Conservation (phyloP, 1,140 invertebrate genomes). For the Drosophila azteca region DNA sequence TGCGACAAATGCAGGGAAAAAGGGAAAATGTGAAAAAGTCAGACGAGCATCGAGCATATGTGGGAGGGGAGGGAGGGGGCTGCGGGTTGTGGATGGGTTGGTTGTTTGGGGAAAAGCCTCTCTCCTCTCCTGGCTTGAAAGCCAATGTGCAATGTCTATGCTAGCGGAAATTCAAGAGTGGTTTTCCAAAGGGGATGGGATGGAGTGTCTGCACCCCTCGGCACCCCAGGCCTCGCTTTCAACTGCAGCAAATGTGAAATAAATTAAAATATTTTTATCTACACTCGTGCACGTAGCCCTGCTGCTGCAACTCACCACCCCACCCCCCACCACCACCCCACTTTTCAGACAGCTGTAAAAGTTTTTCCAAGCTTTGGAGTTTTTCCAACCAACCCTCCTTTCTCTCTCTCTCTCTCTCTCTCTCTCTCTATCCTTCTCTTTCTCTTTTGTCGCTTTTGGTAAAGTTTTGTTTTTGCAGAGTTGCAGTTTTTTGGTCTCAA, state of each 20-base stretch:
- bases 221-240: not conserved
- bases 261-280: constrained; percentile 82
- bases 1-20: constrained; percentile 59
- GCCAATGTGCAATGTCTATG: constrained; percentile 61
- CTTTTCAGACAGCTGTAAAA: constrained; percentile 55
- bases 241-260: constrained; percentile 75
- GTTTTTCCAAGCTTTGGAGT: constrained; percentile 70
- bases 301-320: constrained; percentile 38
- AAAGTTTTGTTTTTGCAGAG: constrained; percentile 48
- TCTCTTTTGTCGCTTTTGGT: not conserved
- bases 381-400: constrained; percentile 43
- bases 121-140: constrained; percentile 16
- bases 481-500: constrained; percentile 24
- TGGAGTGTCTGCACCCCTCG: constrained; percentile 6
- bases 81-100: constrained; percentile 3
- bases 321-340: constrained; percentile 45
- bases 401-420: not conserved
- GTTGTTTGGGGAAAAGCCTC: constrained; percentile 26
- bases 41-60: constrained; percentile 35
- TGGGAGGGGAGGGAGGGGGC: no score
- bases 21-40: constrained; percentile 30
- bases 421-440: not conserved
- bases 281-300: constrained; percentile 74
- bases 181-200: constrained; percentile 13
- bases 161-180: constrained; percentile 9